phyloP scores from a whole-genome alignment of 2,113 vertebrate species.

The Microtus richardsoni region DNA sequence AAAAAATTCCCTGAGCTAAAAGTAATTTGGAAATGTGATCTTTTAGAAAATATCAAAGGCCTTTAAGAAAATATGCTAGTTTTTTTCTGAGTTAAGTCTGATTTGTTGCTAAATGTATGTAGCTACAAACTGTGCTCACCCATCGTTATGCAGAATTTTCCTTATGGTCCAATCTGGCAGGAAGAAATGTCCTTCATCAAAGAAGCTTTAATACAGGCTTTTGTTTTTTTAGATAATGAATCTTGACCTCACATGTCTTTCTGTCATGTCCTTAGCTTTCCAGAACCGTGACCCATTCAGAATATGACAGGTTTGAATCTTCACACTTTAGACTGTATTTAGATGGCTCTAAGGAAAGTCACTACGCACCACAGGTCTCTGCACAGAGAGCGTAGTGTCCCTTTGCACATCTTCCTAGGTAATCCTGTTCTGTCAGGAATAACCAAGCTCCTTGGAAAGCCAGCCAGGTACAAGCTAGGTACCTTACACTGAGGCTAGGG shows the following conservation, averaged over 20 bases:
- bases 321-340: background rate
- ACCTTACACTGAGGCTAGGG: background rate
- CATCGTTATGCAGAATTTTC: background rate
- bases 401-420: background rate
- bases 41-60: constrained; percentile 57
- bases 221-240: constrained; percentile 21
- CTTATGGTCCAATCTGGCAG: background rate
- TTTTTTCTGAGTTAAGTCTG: constrained; percentile 26
- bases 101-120: constrained; percentile 20
- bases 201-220: background rate
- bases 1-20: background rate
- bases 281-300: background rate
- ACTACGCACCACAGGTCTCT: no score
- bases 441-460: background rate
- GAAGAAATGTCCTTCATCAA: background rate
- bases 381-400: no score
- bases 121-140: background rate
- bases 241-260: constrained; percentile 9
- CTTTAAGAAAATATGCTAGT: constrained; percentile 56
- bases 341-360: background rate
- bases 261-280: background rate
- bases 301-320: background rate
- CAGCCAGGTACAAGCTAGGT: background rate
- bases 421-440: background rate
- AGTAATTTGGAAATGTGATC: constrained; percentile 57